Conservation (phyloP, 2,797 vertebrate species). For the Scarus forsteni region DNA sequence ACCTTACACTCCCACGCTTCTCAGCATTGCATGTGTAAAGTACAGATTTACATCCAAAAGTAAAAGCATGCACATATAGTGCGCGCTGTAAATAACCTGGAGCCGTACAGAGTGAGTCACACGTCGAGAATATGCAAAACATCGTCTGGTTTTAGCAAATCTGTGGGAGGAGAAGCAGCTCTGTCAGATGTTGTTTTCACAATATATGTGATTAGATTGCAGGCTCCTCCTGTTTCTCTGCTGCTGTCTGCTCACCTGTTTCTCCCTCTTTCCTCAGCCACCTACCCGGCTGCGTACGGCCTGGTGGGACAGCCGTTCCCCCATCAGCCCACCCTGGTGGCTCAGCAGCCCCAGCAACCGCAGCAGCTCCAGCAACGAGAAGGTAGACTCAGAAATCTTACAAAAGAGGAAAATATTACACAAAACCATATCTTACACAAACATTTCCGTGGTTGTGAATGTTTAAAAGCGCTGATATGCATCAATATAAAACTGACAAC, state of each 20-base stretch:
- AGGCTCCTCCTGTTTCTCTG: slow-evolving; percentile 8
- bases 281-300: slow-evolving; percentile 93
- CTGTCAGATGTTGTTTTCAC: slow-evolving; percentile 47
- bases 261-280: slow-evolving; percentile 81
- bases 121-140: slow-evolving; percentile 38
- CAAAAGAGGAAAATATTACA: not conserved
- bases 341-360: slow-evolving; percentile 91
- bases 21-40: slow-evolving; percentile 38
- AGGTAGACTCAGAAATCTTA: slow-evolving; percentile 77
- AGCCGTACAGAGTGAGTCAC: slow-evolving; percentile 39
- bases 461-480: slow-evolving; percentile 1
- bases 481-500: not conserved
- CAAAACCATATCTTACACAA: slow-evolving; percentile 22
- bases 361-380: slow-evolving; percentile 92
- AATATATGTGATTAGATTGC: slow-evolving; percentile 26
- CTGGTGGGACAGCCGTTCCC: slow-evolving; percentile 94
- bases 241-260: slow-evolving; percentile 45
- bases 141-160: slow-evolving; percentile 24
- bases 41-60: slow-evolving; percentile 32
- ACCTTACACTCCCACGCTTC: slow-evolving; percentile 4
- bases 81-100: slow-evolving; percentile 44
- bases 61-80: slow-evolving; percentile 56
- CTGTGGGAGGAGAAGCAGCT: slow-evolving; percentile 41
- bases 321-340: slow-evolving; percentile 90
- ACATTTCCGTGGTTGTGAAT: slow-evolving; percentile 22